Base-by-base conservation (phyloP, 2,888 invertebrate genomes). In the Tinea semifulvella region DNA sequence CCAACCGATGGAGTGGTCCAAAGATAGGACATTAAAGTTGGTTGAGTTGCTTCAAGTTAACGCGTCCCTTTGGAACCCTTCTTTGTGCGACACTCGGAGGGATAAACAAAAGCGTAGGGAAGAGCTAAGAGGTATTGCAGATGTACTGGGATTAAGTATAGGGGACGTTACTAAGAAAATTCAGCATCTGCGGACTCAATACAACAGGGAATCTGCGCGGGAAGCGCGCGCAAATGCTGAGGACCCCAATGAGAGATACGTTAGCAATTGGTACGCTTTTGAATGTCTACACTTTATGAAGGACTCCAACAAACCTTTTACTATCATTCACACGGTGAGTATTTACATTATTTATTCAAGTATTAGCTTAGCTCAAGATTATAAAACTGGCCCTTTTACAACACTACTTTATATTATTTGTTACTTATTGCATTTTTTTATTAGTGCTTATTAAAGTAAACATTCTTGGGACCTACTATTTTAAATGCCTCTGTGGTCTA, bases 211-310 rank as follows among this genome's bases (percentile, higher is more conserved):
- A 52, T 80, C 82, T 3, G 81, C 79, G 31, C 70, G 82, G 27
- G 85, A 84, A 68, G 68, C 77, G 10, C 68, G 84, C 18, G 82
- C 76, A 1, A 64, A 65, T 26, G 60, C 60, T 1, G 82, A 84
- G 44, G 83, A 81, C 2, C 83, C 84, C 6, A 75, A 75, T 47
- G 84, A 84, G 11, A 73, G 75, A 58, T 85, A 75, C 49, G 55
- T 77, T 18, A 79, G 79, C 53, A 79, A 76, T 52, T 80, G 80
- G 80, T 80, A 85, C 53, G 85, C 85, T 3, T 85, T 79, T 46
- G 84, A 85, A 50, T 84, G 82, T 60, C 63, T 85, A 35, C 84
- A 83, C 53, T 85, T 85, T 60, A 64, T 85, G 56, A 85, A 85
- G 56, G 82, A 84, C 31, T 83, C 84, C 0, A 83, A 63, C 51